Base-by-base conservation (phyloP, 2,797 vertebrate genomes). In the Spinus olivaceus region DNA sequence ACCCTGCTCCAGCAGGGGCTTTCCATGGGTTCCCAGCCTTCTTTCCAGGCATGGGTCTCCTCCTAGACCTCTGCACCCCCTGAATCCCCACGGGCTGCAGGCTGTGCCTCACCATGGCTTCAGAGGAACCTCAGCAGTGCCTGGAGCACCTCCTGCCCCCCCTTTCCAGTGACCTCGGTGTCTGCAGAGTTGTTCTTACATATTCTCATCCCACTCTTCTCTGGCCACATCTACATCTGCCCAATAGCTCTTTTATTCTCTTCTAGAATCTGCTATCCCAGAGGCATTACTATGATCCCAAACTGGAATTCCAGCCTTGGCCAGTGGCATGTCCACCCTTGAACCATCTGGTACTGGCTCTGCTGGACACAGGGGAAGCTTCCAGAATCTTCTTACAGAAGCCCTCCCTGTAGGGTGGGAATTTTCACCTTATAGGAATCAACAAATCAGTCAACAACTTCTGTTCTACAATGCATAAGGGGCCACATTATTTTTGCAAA, bases 131-230 rank as follows among this genome's bases (percentile, higher is more conserved):
- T 17, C 49, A 33, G 49, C 47, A 2, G 41, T 1, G 2, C 49
- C 65, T 63, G 49, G 12, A 63, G 25, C 41, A 12, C 10, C 59
- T 21, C 51, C 59, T 51, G 44, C 11, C n/a, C n/a, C 23, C 65
- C 66, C 44, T 18, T 25, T 72, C 6, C 51, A n/a, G 2, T 1
- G 12, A 6, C 28, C 74, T 21, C 5, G 51, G 23, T 5, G 20
- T 28, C 59, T 65, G 65, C 73, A 64, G 35, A 49, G 32, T 2
- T 47, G 24, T 18, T 46, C 47, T 77, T 4, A 50, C n/a, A 9
- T 2, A 3, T 22, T 59, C 60, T 39, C 46, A 53, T 12, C 12
- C 14, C 0, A 1, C 28, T 39, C 59, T 65, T 33, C 32, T 32
- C 39, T 16, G 24, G 25, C 17, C 24, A 10, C 17, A 25, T 10